Conservation (phyloP, 2,113 vertebrate genomes). For the Tamias sibiricus region DNA sequence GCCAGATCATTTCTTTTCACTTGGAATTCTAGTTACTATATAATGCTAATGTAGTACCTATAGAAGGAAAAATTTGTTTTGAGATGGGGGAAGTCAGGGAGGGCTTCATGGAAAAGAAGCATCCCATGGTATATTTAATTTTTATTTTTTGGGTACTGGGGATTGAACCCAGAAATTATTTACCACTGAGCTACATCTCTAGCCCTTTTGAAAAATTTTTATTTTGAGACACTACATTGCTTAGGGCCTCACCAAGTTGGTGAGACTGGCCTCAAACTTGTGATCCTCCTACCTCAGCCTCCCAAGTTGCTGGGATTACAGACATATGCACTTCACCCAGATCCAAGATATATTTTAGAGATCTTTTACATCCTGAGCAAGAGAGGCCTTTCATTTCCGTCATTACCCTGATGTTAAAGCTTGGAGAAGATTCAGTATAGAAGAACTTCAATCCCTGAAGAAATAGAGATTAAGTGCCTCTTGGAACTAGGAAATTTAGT, state of each 20-base stretch:
- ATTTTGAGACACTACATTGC: not conserved
- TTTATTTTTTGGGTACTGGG: no score
- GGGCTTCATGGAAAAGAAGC: not conserved
- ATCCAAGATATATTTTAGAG: not conserved
- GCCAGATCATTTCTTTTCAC: not conserved
- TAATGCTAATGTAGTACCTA: no score
- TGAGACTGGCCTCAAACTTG: not conserved
- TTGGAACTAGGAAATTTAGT: not conserved
- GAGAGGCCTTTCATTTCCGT: not conserved
- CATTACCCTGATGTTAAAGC: not conserved
- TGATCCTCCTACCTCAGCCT: no score
- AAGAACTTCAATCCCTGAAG: not conserved
- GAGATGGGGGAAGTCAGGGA: not conserved
- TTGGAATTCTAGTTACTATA: not conserved
- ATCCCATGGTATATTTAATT: not conserved
- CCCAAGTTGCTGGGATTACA: no score
- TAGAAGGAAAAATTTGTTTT: not conserved
- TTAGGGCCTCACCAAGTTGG: not conserved
- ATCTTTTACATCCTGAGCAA: not conserved
- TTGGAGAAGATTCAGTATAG: not conserved
- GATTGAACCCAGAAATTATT: no score
- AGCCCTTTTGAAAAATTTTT: not conserved
- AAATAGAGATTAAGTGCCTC: not conserved
- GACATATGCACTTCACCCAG: no score
- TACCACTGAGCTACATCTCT: no score